Evolutionary conservation across 2,797 vertebrate genomes (phyloP).

Genomic region (Numenius phaeopus): DNA sequence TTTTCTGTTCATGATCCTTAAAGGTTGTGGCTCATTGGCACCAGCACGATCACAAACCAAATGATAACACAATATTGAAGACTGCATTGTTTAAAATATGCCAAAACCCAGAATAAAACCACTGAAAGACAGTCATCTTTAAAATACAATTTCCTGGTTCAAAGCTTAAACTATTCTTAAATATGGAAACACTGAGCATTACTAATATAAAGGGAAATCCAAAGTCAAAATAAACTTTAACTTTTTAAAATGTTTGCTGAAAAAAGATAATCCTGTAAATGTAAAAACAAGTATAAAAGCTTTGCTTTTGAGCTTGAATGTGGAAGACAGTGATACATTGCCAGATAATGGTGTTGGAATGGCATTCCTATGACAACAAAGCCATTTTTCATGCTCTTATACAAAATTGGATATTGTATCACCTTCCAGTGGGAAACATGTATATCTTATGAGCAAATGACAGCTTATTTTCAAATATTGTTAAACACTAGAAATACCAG

Average conservation of each 20-base stretch:
- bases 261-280: constrained; percentile 4
- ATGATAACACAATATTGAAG: background rate
- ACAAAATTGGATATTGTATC: constrained; percentile 21
- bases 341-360: constrained; percentile 1
- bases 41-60: background rate
- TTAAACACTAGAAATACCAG: background rate
- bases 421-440: constrained; percentile 25
- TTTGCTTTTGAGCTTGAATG: background rate
- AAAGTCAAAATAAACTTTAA: constrained; percentile 21
- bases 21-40: constrained; percentile 9
- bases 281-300: constrained; percentile 40
- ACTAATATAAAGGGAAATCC: constrained; percentile 9
- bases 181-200: background rate
- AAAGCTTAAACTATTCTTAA: constrained; percentile 10
- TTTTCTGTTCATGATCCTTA: constrained; percentile 30
- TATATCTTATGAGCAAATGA: background rate
- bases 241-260: constrained; percentile 8
- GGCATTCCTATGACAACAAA: constrained; percentile 12
- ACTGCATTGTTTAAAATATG: background rate
- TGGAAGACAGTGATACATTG: background rate
- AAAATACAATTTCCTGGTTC: constrained; percentile 15
- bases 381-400: constrained; percentile 29
- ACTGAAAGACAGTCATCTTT: background rate
- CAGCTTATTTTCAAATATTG: background rate
- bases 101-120: background rate